These are phyloP conservation scores for Caenorhabditis sulstoni DNA, from an alignment of 2,888 invertebrate genomes.

Conservation along the genomic window DNA sequence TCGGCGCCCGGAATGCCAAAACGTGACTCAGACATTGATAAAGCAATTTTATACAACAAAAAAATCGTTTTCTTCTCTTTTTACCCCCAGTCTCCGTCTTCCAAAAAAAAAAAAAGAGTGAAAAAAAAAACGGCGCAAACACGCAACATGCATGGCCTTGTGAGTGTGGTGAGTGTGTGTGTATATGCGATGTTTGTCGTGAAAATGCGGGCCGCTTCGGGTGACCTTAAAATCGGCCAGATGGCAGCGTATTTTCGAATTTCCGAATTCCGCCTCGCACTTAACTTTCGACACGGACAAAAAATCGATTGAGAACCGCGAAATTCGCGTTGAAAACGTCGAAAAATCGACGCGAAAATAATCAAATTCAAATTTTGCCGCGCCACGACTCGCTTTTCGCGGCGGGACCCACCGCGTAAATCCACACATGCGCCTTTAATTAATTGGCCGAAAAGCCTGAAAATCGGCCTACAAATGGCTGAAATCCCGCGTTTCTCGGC, in stretches of 20 bases:
- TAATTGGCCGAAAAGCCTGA: no score
- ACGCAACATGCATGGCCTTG: constrained; percentile 8
- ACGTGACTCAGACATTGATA: constrained; percentile 17
- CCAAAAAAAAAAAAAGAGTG: constrained; percentile 3
- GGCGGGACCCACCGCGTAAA: constrained; percentile 14
- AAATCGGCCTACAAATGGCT: no score
- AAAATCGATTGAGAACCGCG: neutral
- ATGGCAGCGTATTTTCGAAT: constrained; percentile 29
- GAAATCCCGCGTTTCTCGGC: neutral
- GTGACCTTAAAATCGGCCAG: constrained; percentile 43
- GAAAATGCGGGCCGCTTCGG: constrained; percentile 12
- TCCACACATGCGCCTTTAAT: constrained; percentile 10
- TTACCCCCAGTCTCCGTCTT: neutral
- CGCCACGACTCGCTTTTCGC: neutral
- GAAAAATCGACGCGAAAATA: neutral
- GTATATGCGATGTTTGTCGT: constrained; percentile 27
- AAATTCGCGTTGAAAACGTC: neutral
- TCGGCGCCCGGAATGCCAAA: neutral
- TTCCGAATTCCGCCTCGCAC: neutral
- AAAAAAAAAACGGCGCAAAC: constrained; percentile 22
- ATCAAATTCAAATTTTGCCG: constrained; percentile 19
- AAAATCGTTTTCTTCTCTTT: neutral
- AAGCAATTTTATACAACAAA: constrained; percentile 9
- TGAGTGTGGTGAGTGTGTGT: constrained; percentile 1
- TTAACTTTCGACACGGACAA: no score